Base-by-base conservation (phyloP, 2,113 vertebrate genomes). In the Caloenas nicobarica region DNA sequence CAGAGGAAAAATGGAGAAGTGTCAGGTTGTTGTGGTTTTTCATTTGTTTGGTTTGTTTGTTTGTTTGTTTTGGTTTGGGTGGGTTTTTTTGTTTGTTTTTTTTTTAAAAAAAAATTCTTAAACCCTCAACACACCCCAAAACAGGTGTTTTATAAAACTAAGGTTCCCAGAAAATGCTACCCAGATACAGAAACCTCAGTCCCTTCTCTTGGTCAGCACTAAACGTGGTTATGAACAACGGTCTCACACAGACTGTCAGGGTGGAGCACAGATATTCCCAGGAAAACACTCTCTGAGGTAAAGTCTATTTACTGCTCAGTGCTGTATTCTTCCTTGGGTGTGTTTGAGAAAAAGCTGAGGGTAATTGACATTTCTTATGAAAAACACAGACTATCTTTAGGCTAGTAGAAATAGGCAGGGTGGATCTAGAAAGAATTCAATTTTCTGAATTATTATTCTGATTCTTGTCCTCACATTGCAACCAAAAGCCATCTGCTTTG, bases 281-380 rank as follows among this genome's bases (percentile, higher is more conserved):
- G 68, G 56, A 93, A 90, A 84, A 91, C 44, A 81, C 6, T 73
- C n/a, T 31, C 73, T 95, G 89, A 95, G 83, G 66, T 71, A 87
- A 94, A 96, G 69, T 76, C 61, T 78, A 11, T 91, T 79, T 92
- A 78, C 73, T 72, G 38, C 53, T 86, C 66, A 23, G 19, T 18
- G 48, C 34, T 38, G 69, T 34, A 28, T 65, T 84, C 83, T 91
- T 95, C 61, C 57, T 84, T 89, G 93, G 69, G 69, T 44, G 61
- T 88, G 77, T 81, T 95, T 53, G 58, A 91, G 66, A 76, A 56
- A 81, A 74, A 92, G 3, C n/a, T 53, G 57, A 93, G 69, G 89
- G 86, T 53, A 94, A 77, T 6, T 83, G 51, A 44, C 17, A 74
- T 44, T 78, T 46, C 42, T 83, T 74, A 61, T 1, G 5, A 65